These are phyloP conservation scores for Drosophila atripex DNA, from an alignment of 2,888 invertebrate species.

Conservation along the genomic window DNA sequence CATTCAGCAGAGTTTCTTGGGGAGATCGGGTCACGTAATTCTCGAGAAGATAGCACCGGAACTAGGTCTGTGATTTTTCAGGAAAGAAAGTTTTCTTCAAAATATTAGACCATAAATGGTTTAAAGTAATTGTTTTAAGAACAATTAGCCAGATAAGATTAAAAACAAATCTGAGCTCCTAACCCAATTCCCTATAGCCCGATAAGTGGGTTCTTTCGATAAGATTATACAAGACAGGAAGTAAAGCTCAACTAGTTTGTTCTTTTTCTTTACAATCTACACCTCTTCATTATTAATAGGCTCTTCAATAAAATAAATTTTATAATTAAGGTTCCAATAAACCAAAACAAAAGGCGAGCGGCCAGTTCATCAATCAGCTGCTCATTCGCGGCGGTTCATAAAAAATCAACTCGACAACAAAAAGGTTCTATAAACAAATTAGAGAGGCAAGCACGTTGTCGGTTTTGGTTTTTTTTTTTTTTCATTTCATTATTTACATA, in stretches of 20 bases:
- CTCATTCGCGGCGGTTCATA: slow-evolving; percentile 45
- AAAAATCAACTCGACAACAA: slow-evolving; percentile 11
- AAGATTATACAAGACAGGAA: slow-evolving; percentile 13
- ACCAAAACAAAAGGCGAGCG: slow-evolving; percentile 31
- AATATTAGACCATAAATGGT: neutral
- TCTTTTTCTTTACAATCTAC: slow-evolving; percentile 55
- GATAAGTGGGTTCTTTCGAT: neutral
- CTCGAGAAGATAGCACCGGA: slow-evolving; percentile 6
- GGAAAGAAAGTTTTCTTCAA: slow-evolving; percentile 10
- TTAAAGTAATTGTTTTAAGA: neutral
- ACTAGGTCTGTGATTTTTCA: neutral
- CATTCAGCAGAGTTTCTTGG: slow-evolving; percentile 18
- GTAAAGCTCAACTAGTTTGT: neutral
- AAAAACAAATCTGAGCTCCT: neutral
- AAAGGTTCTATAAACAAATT: slow-evolving; percentile 70
- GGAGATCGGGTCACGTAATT: slow-evolving; percentile 29
- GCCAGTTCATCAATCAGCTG: slow-evolving; percentile 62
- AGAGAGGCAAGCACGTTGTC: slow-evolving; percentile 51
- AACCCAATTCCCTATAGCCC: neutral
- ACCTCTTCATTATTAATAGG: no score
- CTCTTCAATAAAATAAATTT: slow-evolving; percentile 44
- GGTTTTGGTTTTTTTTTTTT: slow-evolving; percentile 7
- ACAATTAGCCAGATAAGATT: neutral
- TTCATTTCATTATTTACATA: slow-evolving; percentile 45
- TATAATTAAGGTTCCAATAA: slow-evolving; percentile 51